These are phyloP conservation scores for Thalassophryne amazonica DNA, from an alignment of 2,797 vertebrate species.

Conservation along the genomic window DNA sequence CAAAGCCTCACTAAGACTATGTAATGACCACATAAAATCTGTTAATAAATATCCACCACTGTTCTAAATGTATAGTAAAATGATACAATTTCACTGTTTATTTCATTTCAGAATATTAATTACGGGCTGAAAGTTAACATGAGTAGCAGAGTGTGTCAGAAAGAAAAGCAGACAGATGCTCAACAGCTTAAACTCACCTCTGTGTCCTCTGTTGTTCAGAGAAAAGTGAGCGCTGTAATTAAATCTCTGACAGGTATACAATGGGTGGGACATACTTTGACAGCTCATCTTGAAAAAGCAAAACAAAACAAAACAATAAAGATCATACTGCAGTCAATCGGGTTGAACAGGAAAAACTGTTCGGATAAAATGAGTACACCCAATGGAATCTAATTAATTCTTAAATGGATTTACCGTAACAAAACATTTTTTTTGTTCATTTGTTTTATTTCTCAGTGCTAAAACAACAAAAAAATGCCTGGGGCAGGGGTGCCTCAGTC, in stretches of 20 bases:
- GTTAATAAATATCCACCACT: background rate
- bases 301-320: background rate
- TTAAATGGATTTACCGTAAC: too few relatives aligned
- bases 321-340: too few relatives aligned
- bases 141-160: too few relatives aligned
- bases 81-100: background rate
- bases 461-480: too few relatives aligned
- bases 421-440: too few relatives aligned
- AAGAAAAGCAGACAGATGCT: background rate
- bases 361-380: too few relatives aligned
- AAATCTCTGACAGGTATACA: background rate
- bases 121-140: background rate
- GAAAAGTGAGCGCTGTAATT: slow-evolving; percentile 7
- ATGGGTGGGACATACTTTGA: slow-evolving; percentile 22
- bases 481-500: too few relatives aligned
- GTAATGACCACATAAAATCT: too few relatives aligned
- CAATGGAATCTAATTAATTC: too few relatives aligned
- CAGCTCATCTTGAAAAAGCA: background rate
- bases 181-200: slow-evolving; percentile 24
- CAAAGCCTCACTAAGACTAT: too few relatives aligned
- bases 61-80: background rate
- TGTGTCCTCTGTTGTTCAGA: slow-evolving; percentile 9
- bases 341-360: too few relatives aligned
- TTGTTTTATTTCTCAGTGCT: too few relatives aligned
- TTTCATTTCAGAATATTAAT: background rate